These are phyloP conservation scores for Daubentonia madagascariensis DNA, from an alignment of 2,113 vertebrate genomes.

Conservation along the genomic window DNA sequence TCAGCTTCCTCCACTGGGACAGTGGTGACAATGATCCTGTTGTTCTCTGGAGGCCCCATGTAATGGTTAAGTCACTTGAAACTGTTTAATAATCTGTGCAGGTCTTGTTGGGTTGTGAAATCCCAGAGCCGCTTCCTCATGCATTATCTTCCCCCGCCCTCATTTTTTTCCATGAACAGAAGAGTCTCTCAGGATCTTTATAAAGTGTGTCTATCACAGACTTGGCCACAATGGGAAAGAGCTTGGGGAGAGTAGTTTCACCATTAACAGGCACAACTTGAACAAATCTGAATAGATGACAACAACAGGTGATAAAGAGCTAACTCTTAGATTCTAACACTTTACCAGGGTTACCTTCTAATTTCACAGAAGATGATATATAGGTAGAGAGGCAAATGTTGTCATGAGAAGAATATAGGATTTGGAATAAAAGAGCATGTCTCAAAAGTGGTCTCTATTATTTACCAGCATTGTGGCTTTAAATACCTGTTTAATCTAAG, in stretches of 20 bases:
- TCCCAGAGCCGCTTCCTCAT: constrained; percentile 25
- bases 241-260: neutral
- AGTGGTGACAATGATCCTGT: constrained; percentile 44
- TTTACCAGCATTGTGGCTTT: neutral
- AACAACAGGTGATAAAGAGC: neutral
- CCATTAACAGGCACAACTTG: neutral
- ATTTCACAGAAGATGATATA: neutral
- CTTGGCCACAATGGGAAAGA: neutral
- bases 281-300: neutral
- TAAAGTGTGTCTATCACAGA: neutral
- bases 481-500: neutral
- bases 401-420: neutral
- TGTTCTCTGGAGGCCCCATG: constrained; percentile 26
- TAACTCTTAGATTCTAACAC: neutral
- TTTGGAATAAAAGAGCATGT: neutral
- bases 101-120: constrained; percentile 38
- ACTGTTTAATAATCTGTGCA: constrained; percentile 46
- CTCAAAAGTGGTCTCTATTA: neutral
- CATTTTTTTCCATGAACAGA: neutral
- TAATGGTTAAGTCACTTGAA: constrained; percentile 52
- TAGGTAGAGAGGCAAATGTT: neutral
- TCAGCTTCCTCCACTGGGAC: constrained; percentile 18
- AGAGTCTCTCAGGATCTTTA: constrained; percentile 14
- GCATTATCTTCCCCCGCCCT: neutral
- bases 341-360: neutral